These are phyloP conservation scores for Peromyscus eremicus DNA, from an alignment of 2,797 vertebrate species.

Conservation along the genomic window DNA sequence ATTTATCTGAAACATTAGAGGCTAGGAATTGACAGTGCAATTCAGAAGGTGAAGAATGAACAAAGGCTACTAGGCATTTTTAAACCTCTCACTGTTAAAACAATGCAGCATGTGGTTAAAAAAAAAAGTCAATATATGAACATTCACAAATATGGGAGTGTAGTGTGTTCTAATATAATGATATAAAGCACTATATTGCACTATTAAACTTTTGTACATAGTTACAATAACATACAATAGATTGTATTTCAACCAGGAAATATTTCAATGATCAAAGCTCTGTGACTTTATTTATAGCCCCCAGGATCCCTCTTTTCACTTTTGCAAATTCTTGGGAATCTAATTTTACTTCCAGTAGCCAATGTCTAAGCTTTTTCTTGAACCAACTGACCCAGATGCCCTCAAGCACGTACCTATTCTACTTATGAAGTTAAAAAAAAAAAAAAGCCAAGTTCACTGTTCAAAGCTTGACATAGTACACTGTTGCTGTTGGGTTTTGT, in stretches of 20 bases:
- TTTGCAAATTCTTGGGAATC: not conserved
- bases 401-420: not conserved
- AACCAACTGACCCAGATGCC: too few relatives aligned
- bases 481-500: too few relatives aligned
- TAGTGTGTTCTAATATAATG: not conserved
- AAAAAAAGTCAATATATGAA: not conserved
- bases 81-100: not conserved
- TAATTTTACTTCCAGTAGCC: not conserved
- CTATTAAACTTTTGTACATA: not conserved
- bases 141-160: not conserved
- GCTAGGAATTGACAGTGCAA: not conserved
- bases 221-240: not conserved
- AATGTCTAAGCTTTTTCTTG: not conserved
- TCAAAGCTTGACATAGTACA: not conserved
- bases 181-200: not conserved
- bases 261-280: not conserved
- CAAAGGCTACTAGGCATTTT: not conserved
- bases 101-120: not conserved
- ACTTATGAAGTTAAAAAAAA: not conserved
- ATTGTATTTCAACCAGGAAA: not conserved
- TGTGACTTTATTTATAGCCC: not conserved
- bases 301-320: not conserved
- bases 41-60: not conserved
- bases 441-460: not conserved
- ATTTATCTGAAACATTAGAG: too few relatives aligned